A percentile compares a stretch with the other conserved stretches of the same genome.
phyloP scores from a whole-genome alignment of 1,140 invertebrate species.

The Eupeodes corollae region DNA sequence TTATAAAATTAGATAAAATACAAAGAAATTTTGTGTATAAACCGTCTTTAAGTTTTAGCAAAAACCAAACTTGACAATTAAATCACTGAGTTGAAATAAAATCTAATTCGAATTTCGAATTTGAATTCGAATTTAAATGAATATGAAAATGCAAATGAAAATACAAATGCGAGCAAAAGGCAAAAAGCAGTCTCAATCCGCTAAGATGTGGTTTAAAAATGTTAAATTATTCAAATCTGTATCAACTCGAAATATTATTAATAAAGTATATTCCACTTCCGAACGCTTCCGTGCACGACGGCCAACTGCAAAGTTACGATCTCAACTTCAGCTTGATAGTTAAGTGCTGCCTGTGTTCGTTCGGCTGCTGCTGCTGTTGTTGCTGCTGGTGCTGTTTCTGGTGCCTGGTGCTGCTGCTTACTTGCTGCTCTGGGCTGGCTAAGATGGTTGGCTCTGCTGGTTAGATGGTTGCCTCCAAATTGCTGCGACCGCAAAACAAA shows the following conservation, averaged over 20 bases:
- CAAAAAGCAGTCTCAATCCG: not conserved
- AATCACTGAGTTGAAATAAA: too few relatives aligned
- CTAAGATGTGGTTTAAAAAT: too few relatives aligned
- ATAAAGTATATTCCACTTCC: constrained; percentile 39
- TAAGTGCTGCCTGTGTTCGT: constrained; percentile 30
- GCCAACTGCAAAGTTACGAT: constrained; percentile 39
- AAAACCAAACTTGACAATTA: too few relatives aligned
- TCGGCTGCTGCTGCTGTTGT: constrained; percentile 19
- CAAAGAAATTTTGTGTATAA: too few relatives aligned
- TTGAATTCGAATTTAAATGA: too few relatives aligned
- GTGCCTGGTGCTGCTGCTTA: constrained; percentile 3
- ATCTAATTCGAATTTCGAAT: too few relatives aligned
- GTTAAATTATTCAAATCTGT: too few relatives aligned
- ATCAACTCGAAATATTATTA: constrained; percentile 13
- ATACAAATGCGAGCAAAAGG: too few relatives aligned
- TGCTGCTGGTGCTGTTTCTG: constrained; percentile 4
- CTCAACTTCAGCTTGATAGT: constrained; percentile 37
- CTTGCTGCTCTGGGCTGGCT: too few relatives aligned
- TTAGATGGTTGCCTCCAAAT: not conserved
- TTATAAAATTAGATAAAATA: too few relatives aligned
- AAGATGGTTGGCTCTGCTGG: not conserved
- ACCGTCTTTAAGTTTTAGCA: too few relatives aligned
- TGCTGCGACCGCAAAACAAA: constrained; percentile 5
- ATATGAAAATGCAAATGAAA: too few relatives aligned
- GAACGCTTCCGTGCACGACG: constrained; percentile 38